Base-by-base conservation (phyloP, 2,113 vertebrate species). In the Pollachius pollachius region DNA sequence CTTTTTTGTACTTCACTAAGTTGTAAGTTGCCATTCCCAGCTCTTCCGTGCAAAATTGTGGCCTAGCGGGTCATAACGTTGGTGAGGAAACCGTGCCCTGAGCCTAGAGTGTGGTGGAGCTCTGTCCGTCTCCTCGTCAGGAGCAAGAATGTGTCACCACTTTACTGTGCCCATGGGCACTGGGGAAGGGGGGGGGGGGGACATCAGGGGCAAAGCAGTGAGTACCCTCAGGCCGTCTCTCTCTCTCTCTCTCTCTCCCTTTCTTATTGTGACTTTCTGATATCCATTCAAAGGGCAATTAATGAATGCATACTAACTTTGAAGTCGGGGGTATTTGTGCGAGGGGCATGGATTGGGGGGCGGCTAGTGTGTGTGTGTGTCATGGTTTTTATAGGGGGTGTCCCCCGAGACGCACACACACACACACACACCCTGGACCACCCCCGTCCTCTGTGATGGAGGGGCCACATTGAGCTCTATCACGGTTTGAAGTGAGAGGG, bases 201-300 rank as follows among this genome's bases (percentile, higher is more conserved):
- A 86, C 72, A 80, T 81, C 48, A 66, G 79, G 89, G 87, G 81
- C 78, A 81, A 88, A 88, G 84, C 81, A 80, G 82, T 48, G 63
- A 84, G 80, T 76, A 81, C 81, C 89, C 62, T 74, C 0, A 71
- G 78, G 88, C 83, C 2, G 17, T 60, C 58, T 21, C 89, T 85
- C 67, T 86, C 69, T 72, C 75, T 48, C 57, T 76, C 78, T 71
- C 65, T 30, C 75, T 64, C 68, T 60, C 78, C 58, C 30, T 30
- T 21, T 27, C 16, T 93, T 94, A 98, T 98, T 98, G 96, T 97
- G 95, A 96, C 96, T 94, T 94, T 96, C 96, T 96, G 96, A 97
- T 99, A 98, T 98, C 96, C 96, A 98, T 97, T 98, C 96, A 98
- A 98, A 98, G 95, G 95, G 93, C 95, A 98, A 99, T 98, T 98